Evolutionary conservation across 2,113 vertebrate genomes (phyloP), one percentile per base, ranked within the genome.

Genomic region (Psophia crepitans): DNA sequence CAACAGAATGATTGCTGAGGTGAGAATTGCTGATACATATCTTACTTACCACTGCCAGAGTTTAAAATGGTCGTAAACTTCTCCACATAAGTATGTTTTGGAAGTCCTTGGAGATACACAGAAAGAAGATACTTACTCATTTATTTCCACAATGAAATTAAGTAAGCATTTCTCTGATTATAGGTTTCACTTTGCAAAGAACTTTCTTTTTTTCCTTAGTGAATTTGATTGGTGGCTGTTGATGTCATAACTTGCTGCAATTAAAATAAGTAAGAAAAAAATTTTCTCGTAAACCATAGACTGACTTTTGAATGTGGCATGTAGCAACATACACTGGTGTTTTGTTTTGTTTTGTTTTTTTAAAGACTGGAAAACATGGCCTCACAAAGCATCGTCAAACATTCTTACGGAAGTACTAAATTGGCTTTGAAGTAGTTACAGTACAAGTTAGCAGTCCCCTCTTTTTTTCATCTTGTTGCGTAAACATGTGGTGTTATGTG

Each of bases 1-100:
- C 75, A 99, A 99, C 96, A 99, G 99, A 53, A 99, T 99, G 98
- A 99, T 99, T 92, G 99, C 99, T 73, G 99, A 99, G 98, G 99
- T 99, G 91, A 98, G 97, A 60, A 69, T 30, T 80, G 13, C 33
- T 81, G 39, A 27, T 83, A 41, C 19, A 71, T 26, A 69, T 68
- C 37, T 85, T 51, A 19, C 18, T 53, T 91, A 73, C 13, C 5
- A 44, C 5, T 6, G 46, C 17, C 22, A 58, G 14, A 56, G 32
- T 80, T 80, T 79, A 91, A 86, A 92, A 77, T 73, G 17, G 7
- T 79, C 57, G 68, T 64, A 84, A 88, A 49, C 8, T 20, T 86
- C 11, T 71, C 23, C 23, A 71, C 6, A 11, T 48, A 41, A 77
- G 37, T 48, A 3, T 66, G 28, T 46, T 92, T 93, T 64, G 9